Evolutionary conservation across 1,140 invertebrate species (phyloP), one percentile per base, ranked within the genome.

Genomic region (Bombus cullumanus): DNA sequence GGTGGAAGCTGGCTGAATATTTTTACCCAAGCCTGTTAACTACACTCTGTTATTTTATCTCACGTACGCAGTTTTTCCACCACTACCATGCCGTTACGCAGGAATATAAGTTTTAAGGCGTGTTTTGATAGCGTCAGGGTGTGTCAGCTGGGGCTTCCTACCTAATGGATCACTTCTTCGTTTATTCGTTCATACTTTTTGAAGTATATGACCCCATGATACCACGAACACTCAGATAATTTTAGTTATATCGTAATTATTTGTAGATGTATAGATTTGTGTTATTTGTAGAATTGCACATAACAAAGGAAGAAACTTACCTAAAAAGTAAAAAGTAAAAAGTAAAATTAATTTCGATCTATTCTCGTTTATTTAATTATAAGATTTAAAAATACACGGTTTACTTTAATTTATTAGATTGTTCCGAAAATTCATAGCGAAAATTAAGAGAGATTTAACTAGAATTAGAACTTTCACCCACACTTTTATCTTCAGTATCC

Each of bases 71-170:
- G 82, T 85, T 91, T 94, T 93, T 89, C 89, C 88, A 91, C 91
- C 72, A 88, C 66, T 68, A 90, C 89, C 34, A 85, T 68, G 53
- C 47, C 73, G 85, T 81, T 74, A 77, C 88, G 88, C 81, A 87
- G 91, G 92, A 93, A 93, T 94, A 94, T 93, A 94, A 94, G 93
- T 94, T 94, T 94, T 93, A 92, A 93, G 92, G 92, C 92, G 91
- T 94, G 93, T 94, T 94, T 94, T 94, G 92, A 94, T 94, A 94
- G 91, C 92, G 93, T 94, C 92, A 93, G 92, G 92, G 91, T 92
- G 92, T 92, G 93, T 94, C 93, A 94, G 93, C 88, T 84, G 90
- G 90, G 92, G 90, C 90, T 92, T 93, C 91, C 92, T 93, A 94
- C 92, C 93, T 94, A 94, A 94, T 94, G 93, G 93, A 94, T 94